phyloP scores from a whole-genome alignment of 2,888 invertebrate species.

The Heliconius ethilla region DNA sequence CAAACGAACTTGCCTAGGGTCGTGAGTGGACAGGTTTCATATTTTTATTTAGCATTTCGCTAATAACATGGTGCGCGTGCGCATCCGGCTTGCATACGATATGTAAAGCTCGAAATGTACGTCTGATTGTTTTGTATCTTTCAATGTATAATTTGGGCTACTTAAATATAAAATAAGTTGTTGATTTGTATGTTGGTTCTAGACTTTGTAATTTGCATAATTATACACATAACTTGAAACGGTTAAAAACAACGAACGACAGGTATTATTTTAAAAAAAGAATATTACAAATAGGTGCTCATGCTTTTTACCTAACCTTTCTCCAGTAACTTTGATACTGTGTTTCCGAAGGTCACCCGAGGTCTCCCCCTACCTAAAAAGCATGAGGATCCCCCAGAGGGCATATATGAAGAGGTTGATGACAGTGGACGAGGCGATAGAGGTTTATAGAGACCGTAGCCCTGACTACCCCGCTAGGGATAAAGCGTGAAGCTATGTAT shows the following conservation, averaged over 20 bases:
- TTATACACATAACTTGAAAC: background rate
- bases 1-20: constrained; percentile 23
- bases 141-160: constrained; percentile 19
- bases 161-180: constrained; percentile 14
- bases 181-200: constrained; percentile 4
- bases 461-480: too few species aligned
- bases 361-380: too few species aligned
- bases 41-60: constrained; percentile 59
- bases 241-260: background rate
- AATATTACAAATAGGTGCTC: too few species aligned
- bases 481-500: too few species aligned
- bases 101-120: constrained; percentile 18
- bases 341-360: too few species aligned
- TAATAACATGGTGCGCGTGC: constrained; percentile 58
- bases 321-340: too few species aligned
- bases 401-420: too few species aligned
- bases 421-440: too few species aligned
- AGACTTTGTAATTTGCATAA: constrained; percentile 8
- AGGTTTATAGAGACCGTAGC: too few species aligned
- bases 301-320: too few species aligned
- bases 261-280: background rate
- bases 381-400: too few species aligned
- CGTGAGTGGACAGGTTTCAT: constrained; percentile 44
- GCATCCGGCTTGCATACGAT: constrained; percentile 48
- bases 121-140: constrained; percentile 26